phyloP scores from a whole-genome alignment of 2,888 invertebrate genomes.

The Neelides folsomi region DNA sequence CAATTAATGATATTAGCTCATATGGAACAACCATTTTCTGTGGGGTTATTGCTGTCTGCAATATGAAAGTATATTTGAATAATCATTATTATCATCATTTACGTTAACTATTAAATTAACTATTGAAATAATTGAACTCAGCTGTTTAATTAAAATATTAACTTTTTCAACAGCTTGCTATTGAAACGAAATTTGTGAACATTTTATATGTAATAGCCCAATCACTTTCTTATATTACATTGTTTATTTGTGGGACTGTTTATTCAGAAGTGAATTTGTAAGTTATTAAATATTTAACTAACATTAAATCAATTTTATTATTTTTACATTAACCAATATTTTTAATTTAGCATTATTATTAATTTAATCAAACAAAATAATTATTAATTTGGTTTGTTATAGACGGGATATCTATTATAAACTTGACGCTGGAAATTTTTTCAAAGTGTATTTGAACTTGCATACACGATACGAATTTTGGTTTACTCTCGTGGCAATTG shows the following conservation, averaged over 20 bases:
- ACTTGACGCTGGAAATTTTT: no score
- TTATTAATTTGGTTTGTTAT: no score
- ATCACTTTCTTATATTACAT: constrained; percentile 45
- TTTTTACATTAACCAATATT: background rate
- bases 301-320: no score
- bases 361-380: no score
- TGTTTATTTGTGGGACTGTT: constrained; percentile 44
- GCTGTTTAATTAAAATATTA: constrained; percentile 2
- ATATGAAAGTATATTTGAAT: constrained; percentile 41
- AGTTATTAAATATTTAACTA: constrained; percentile 41
- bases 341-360: background rate
- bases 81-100: background rate
- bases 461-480: no score
- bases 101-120: background rate
- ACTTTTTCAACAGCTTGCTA: constrained; percentile 39
- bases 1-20: constrained; percentile 40
- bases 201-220: constrained; percentile 43
- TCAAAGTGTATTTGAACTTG: no score
- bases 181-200: constrained; percentile 50
- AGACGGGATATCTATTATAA: no score
- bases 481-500: no score
- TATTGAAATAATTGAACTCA: background rate
- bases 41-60: constrained; percentile 46
- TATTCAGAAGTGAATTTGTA: constrained; percentile 50
- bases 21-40: constrained; percentile 51